phyloP scores from a whole-genome alignment of 2,797 vertebrate genomes.

The Yasuhikotakia modesta region DNA sequence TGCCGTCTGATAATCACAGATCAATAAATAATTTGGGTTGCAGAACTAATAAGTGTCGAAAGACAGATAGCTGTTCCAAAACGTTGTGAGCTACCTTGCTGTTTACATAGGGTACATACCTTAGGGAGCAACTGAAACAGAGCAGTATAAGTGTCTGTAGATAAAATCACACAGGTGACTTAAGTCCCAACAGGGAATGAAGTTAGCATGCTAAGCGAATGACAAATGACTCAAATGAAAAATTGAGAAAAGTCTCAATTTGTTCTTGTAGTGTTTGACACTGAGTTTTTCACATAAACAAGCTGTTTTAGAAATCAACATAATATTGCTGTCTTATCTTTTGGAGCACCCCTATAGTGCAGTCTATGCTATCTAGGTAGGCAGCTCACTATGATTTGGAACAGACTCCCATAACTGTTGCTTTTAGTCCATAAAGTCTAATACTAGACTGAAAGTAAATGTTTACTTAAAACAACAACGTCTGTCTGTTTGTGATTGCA shows the following conservation, averaged over 20 bases:
- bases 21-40: neutral
- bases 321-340: neutral
- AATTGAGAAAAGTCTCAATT: too few species aligned
- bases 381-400: slow-evolving; percentile 15
- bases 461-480: neutral
- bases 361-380: neutral
- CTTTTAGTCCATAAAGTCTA: slow-evolving; percentile 1
- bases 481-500: neutral
- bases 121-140: too few species aligned
- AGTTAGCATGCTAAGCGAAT: too few species aligned
- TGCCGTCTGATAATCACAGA: neutral
- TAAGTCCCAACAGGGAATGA: too few species aligned
- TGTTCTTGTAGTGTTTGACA: too few species aligned
- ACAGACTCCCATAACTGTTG: neutral
- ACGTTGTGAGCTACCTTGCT: neutral
- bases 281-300: too few species aligned
- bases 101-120: too few species aligned
- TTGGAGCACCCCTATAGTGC: too few species aligned
- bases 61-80: slow-evolving; percentile 15
- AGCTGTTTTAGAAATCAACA: neutral
- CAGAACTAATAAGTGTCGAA: neutral
- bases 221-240: too few species aligned
- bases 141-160: too few species aligned
- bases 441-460: neutral
- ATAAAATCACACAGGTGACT: too few species aligned